These are phyloP conservation scores for Trachythela sp. DNA, from an alignment of 64 coral and sea anemone species.

Conservation along the genomic window DNA sequence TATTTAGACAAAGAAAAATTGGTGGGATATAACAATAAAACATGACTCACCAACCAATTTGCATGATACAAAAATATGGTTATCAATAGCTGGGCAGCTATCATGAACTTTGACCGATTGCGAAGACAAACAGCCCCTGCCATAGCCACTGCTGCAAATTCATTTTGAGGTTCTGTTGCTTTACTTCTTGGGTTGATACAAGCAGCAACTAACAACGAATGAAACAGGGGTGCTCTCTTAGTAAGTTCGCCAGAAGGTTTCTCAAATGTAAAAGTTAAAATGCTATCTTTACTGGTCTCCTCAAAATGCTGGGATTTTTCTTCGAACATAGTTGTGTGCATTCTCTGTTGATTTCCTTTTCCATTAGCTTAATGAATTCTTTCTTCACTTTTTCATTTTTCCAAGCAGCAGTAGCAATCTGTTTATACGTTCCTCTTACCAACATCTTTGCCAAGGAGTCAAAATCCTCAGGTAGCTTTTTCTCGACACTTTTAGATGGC, in stretches of 20 bases:
- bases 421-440: constrained; percentile 6
- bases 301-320: neutral
- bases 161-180: neutral
- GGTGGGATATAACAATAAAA: neutral
- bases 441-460: constrained; percentile 14
- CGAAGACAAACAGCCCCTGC: neutral
- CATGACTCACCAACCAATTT: neutral
- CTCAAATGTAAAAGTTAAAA: neutral
- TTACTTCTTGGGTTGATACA: neutral
- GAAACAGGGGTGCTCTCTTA: neutral
- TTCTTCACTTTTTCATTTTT: neutral
- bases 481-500: neutral
- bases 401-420: constrained; percentile 11
- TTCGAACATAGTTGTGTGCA: constrained; percentile 4
- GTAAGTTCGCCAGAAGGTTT: neutral
- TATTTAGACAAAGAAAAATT: neutral
- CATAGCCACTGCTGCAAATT: neutral
- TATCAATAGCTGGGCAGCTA: constrained; percentile 5
- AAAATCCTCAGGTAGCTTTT: neutral
- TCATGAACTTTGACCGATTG: neutral
- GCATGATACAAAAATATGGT: constrained; percentile 12
- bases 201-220: neutral
- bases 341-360: neutral
- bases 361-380: neutral
- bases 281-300: neutral